phyloP scores from a whole-genome alignment of 37 sponge, comb jelly and placozoan species.

The Petrosia ficiformis region DNA sequence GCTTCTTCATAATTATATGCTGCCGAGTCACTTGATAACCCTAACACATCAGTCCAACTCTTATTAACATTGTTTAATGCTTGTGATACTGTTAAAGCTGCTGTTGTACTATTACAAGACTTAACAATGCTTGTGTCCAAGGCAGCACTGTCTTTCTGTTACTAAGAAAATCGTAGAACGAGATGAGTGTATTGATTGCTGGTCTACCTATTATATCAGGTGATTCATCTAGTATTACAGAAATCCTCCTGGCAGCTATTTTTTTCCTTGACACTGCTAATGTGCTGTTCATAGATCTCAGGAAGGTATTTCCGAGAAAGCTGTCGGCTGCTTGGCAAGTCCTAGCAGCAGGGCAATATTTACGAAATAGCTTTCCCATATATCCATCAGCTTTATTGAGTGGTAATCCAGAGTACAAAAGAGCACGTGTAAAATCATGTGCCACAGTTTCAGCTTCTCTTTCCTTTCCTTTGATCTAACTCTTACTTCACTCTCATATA shows the following conservation, averaged over 20 bases:
- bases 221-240: neutral
- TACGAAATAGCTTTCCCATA: neutral
- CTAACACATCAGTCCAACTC: neutral
- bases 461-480: too few relatives aligned
- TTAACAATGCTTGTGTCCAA: neutral
- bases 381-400: neutral
- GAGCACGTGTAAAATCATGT: too few relatives aligned
- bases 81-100: neutral
- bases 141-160: neutral
- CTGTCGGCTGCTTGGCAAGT: neutral
- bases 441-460: too few relatives aligned
- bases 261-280: neutral
- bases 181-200: neutral
- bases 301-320: neutral
- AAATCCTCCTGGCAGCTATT: neutral
- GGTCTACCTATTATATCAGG: neutral
- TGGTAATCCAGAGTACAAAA: too few relatives aligned
- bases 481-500: neutral
- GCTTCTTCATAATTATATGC: neutral
- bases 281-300: neutral
- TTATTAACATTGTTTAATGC: neutral
- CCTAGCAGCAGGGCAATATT: neutral
- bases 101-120: neutral
- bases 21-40: neutral
- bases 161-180: neutral